Base-by-base conservation (phyloP, 1,140 invertebrate species). In the Caenorhabditis briggsae region DNA sequence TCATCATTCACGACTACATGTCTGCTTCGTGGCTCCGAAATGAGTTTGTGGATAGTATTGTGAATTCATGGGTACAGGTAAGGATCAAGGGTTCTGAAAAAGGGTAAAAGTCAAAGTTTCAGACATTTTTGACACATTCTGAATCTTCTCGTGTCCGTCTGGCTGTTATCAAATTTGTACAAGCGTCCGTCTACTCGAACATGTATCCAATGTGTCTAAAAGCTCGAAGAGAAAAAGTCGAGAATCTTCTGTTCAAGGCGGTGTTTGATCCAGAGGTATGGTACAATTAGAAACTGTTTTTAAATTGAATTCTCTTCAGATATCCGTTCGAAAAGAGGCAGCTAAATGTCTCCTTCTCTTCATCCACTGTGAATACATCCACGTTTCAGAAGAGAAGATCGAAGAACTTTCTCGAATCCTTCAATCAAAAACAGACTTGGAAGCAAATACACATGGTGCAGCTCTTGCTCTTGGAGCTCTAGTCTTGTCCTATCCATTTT, bases 1-100 rank as follows among this genome's bases (percentile, higher is more conserved):
- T 74, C 16, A 74, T 74, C n/a, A 74, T 48, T 43, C 65, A 74
- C 41, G 65, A 74, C 18, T 74, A 74, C 65, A 74, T 74, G 65
- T 74, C 65, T 6, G 65, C 9, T n/a, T 74, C 41, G 7, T 74
- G 65, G 65, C 12, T 74, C 9, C 6, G 65, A n/a, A 74, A n/a
- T n/a, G 65, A 74, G n/a, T 43, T 74, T 48, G 6, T 74, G 12
- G 65, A 74, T 18, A 18, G 23, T 6, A 74, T 74, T 48, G 33
- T 48, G 11, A 46, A 46, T 23, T 8, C 41, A 7, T 48, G 20
- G 41, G 3, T 33, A 2, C 48, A 43, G 65, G 65, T 74, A 5
- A 33, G 25, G 2, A n/a, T n/a, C n/a, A n/a, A n/a, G n/a, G 16
- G 2, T 53, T 53, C 50, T 9, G 50, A n/a, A n/a, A n/a, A n/a